Evolutionary conservation across 2,113 vertebrate genomes (phyloP).

Genomic region (Seriola aureovittata): DNA sequence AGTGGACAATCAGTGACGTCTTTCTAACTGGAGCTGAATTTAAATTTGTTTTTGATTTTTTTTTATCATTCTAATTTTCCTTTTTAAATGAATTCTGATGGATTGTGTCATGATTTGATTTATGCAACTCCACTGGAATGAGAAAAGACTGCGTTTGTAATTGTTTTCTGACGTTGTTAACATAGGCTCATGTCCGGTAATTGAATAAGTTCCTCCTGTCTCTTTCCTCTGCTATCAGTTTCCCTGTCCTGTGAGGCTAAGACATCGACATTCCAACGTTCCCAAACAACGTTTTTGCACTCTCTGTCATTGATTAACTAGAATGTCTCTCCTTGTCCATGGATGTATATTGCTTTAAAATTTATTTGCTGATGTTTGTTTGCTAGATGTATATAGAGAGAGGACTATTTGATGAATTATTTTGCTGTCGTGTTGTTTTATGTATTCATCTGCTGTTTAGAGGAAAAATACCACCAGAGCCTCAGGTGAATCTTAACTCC

Average conservation of each 20-base stretch:
- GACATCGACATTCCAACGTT: slow-evolving; percentile 82
- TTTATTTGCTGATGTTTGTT: slow-evolving; percentile 60
- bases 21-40: slow-evolving; percentile 67
- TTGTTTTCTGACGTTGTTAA: slow-evolving; percentile 82
- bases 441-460: slow-evolving; percentile 73
- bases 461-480: slow-evolving; percentile 65
- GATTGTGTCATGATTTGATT: slow-evolving; percentile 83
- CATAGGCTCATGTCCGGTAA: slow-evolving; percentile 79
- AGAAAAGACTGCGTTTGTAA: slow-evolving; percentile 82
- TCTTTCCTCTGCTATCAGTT: slow-evolving; percentile 76
- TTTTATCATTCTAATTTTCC: slow-evolving; percentile 66
- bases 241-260: slow-evolving; percentile 64
- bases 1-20: slow-evolving; percentile 74
- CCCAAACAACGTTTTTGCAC: slow-evolving; percentile 78
- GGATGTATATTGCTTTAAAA: slow-evolving; percentile 75
- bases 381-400: slow-evolving; percentile 67
- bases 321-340: slow-evolving; percentile 62
- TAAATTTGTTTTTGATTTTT: slow-evolving; percentile 43
- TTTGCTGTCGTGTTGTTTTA: slow-evolving; percentile 53
- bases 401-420: slow-evolving; percentile 61
- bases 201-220: slow-evolving; percentile 76
- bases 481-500: slow-evolving; percentile 80
- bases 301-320: slow-evolving; percentile 66
- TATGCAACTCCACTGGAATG: slow-evolving; percentile 80
- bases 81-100: slow-evolving; percentile 82